A percentile compares a stretch with the other conserved stretches of the same genome.
Evolutionary conservation across 2,113 vertebrate species (phyloP).

Genomic region (Mellivora capensis): DNA sequence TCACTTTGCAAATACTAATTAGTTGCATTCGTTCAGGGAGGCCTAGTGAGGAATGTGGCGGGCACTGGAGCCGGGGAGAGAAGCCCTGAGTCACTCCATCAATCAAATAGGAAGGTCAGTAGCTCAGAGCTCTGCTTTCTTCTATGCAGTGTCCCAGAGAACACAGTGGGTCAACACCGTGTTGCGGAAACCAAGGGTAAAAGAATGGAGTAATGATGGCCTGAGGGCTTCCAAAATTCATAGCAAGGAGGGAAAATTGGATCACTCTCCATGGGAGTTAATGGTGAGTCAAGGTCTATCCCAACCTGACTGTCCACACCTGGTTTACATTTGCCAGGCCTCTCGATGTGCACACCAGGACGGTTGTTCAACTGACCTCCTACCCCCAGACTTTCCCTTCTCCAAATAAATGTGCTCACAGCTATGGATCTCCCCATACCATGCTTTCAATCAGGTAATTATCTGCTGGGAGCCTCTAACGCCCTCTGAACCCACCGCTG

Average conservation of each 20-base stretch:
- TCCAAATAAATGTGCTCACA: neutral
- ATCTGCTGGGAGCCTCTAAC: neutral
- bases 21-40: neutral
- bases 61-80: neutral
- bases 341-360: neutral
- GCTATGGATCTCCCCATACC: neutral
- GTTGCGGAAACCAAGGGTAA: neutral
- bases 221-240: neutral
- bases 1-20: constrained; percentile 53
- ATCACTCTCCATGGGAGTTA: neutral
- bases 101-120: neutral
- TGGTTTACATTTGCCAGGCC: neutral
- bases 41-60: neutral
- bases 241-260: neutral
- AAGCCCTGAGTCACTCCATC: neutral
- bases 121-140: neutral
- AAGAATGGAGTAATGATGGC: neutral
- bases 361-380: neutral
- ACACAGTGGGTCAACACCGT: neutral
- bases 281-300: neutral
- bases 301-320: no score
- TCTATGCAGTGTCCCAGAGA: neutral
- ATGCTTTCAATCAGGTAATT: neutral
- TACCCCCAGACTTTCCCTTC: neutral
- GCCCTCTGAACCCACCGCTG: neutral